Percentiles rank a stretch among this genome's conserved stretches.
Conservation (phyloP, 2,113 vertebrate species). For the Bufo gargarizans region DNA sequence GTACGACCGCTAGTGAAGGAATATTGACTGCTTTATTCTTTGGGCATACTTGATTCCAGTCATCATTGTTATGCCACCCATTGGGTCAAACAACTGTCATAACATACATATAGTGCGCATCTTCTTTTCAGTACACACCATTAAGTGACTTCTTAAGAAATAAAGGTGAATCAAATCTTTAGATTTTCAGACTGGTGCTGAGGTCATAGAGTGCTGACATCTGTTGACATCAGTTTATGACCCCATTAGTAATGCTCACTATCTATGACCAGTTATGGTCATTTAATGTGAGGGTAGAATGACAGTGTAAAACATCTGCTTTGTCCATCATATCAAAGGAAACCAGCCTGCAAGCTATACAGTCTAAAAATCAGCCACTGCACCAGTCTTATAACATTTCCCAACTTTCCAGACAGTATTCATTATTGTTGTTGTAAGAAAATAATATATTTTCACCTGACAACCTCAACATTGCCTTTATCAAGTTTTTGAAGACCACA, state of each 20-base stretch:
- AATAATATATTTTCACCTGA: no score
- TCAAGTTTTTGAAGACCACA: no score
- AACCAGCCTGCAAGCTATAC: no score
- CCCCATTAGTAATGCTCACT: constrained; percentile 6
- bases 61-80: background rate
- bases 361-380: no score
- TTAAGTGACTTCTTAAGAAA: background rate
- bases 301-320: background rate
- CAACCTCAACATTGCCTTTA: no score
- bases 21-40: no score
- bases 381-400: no score
- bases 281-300: background rate
- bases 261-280: background rate
- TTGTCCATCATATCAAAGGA: background rate
- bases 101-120: background rate
- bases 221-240: background rate
- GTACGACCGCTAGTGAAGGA: no score
- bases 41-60: no score
- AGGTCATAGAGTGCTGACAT: background rate
- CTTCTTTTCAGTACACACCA: background rate
- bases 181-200: background rate
- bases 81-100: background rate
- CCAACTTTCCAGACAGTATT: no score
- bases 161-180: background rate
- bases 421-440: no score